Percentiles rank a stretch among this genome's conserved stretches.
phyloP scores from a whole-genome alignment of 2,888 invertebrate genomes.

The Melikaiella ostensackeni region DNA sequence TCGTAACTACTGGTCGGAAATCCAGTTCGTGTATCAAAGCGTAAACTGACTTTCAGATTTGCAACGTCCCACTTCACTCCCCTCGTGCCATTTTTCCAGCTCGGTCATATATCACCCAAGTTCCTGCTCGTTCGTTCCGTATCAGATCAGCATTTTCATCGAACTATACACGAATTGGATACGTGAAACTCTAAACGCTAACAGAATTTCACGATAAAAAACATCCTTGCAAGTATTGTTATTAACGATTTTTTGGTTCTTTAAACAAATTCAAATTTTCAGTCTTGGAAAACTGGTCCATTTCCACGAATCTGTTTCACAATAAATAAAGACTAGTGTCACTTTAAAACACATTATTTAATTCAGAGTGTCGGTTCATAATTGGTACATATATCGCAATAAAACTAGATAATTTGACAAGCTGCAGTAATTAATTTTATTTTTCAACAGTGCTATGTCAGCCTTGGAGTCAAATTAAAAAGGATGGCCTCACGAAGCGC shows the following conservation, averaged over 20 bases:
- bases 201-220: background rate
- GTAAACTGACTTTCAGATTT: slow-evolving; percentile 35
- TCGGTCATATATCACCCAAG: slow-evolving; percentile 29
- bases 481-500: slow-evolving; percentile 15
- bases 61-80: slow-evolving; percentile 30
- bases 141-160: slow-evolving; percentile 50
- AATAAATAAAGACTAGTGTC: slow-evolving; percentile 34
- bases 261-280: background rate
- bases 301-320: slow-evolving; percentile 9
- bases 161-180: slow-evolving; percentile 13
- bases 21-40: slow-evolving; percentile 36
- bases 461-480: slow-evolving; percentile 28
- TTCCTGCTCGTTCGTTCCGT: slow-evolving; percentile 43
- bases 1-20: slow-evolving; percentile 33
- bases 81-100: slow-evolving; percentile 10
- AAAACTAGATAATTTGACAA: slow-evolving; percentile 26
- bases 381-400: slow-evolving; percentile 28
- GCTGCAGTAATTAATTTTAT: slow-evolving; percentile 30
- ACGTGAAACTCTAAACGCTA: background rate
- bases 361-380: background rate
- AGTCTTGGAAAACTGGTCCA: background rate
- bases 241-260: background rate
- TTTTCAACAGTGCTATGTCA: slow-evolving; percentile 32
- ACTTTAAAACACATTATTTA: slow-evolving; percentile 8
- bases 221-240: background rate